Evolutionary conservation across 2,113 vertebrate species (phyloP).

Genomic region (Mormoops blainvillei): DNA sequence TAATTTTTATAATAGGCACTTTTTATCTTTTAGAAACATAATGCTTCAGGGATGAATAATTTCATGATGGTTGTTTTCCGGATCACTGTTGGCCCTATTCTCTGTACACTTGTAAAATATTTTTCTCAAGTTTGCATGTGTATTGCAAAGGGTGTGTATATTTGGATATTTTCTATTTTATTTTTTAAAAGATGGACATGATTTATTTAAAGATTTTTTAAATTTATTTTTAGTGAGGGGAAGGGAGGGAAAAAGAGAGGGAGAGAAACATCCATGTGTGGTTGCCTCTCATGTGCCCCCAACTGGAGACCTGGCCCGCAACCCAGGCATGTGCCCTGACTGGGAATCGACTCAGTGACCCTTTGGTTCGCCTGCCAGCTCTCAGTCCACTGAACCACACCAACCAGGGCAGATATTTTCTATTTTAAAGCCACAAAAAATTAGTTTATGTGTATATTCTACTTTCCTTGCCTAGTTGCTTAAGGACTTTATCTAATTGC

Average conservation of each 20-base stretch:
- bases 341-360: too few species aligned
- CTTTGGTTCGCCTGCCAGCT: too few species aligned
- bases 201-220: too few species aligned
- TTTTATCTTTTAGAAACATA: not conserved
- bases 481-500: not conserved
- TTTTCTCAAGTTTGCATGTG: not conserved
- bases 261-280: too few species aligned
- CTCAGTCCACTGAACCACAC: too few species aligned
- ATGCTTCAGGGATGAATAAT: not conserved
- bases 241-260: too few species aligned
- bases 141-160: not conserved
- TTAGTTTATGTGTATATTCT: not conserved
- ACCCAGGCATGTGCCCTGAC: too few species aligned
- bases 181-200: too few species aligned
- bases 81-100: not conserved
- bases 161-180: not conserved
- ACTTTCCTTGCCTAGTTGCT: not conserved
- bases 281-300: too few species aligned
- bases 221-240: too few species aligned
- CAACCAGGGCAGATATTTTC: too few species aligned
- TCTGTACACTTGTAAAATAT: not conserved
- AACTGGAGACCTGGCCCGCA: too few species aligned
- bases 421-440: not conserved
- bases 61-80: not conserved
- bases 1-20: not conserved